Evolutionary conservation across 2,797 vertebrate genomes (phyloP).

Genomic region (Astyanax mexicanus): DNA sequence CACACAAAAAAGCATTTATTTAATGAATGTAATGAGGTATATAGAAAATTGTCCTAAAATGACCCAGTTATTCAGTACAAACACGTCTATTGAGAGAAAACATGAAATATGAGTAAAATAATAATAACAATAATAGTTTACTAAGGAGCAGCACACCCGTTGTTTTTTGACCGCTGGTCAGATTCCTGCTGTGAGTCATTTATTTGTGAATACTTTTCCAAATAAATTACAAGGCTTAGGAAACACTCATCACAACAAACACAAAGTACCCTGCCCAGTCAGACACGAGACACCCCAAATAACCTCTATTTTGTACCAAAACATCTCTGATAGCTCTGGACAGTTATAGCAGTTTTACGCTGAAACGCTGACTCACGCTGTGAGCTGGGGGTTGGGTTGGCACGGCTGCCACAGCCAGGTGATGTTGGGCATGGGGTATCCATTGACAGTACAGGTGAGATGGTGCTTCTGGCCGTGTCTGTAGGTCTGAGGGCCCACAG

Average conservation of each 20-base stretch:
- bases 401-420: constrained; percentile 85
- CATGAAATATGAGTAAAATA: neutral
- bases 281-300: neutral
- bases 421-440: constrained; percentile 78
- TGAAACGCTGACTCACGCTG: constrained; percentile 68
- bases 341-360: neutral
- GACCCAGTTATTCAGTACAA: neutral
- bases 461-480: constrained; percentile 70
- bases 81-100: neutral
- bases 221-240: neutral
- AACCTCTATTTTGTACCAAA: neutral
- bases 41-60: too few species aligned
- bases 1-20: too few species aligned
- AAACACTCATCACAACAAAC: neutral
- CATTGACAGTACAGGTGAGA: constrained; percentile 83
- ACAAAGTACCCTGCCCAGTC: neutral
- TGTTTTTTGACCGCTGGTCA: neutral
- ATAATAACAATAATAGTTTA: neutral
- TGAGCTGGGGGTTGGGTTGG: constrained; percentile 42
- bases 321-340: too few species aligned
- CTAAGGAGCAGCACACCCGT: constrained; percentile 4
- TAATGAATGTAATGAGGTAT: too few species aligned
- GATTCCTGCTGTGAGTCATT: constrained; percentile 1
- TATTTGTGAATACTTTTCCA: constrained; percentile 8
- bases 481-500: constrained; percentile 68